A percentile compares a stretch with the other conserved stretches of the same genome.
phyloP scores from a whole-genome alignment of 1,140 invertebrate genomes.

The Lasioglossum albipes region DNA sequence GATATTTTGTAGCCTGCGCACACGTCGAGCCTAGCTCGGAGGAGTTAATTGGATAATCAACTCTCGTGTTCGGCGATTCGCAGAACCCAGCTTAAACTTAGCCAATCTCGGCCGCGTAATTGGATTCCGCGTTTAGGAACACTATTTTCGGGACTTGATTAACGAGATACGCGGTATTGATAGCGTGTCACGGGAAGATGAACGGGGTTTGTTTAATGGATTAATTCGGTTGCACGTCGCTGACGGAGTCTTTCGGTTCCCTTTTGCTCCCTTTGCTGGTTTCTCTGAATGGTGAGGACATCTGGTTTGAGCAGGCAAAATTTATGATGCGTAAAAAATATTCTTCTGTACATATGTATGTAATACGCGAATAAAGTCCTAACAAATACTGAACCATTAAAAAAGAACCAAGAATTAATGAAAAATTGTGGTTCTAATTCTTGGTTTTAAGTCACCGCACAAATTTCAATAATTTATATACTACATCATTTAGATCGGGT shows the following conservation, averaged over 20 bases:
- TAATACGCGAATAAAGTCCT: no score
- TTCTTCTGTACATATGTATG: no score
- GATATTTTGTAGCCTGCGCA: neutral
- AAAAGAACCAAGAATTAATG: no score
- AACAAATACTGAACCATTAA: no score
- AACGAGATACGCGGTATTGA: slow-evolving; percentile 12
- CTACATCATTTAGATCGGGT: no score
- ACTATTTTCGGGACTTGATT: neutral
- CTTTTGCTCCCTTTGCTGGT: no score
- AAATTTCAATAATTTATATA: no score
- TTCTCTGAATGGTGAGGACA: no score
- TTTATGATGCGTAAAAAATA: no score
- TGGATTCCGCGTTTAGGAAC: slow-evolving; percentile 31
- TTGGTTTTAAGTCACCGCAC: no score
- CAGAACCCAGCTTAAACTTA: neutral
- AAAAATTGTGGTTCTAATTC: no score
- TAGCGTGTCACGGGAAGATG: neutral
- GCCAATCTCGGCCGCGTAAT: slow-evolving; percentile 16
- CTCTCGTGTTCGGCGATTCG: neutral
- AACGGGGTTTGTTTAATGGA: neutral
- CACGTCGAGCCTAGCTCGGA: neutral
- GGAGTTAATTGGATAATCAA: slow-evolving; percentile 31
- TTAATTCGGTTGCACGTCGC: neutral
- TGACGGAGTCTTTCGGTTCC: neutral
- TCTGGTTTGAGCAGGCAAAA: no score